These are phyloP conservation scores for Syrista parreyssii DNA, from an alignment of 2,888 invertebrate genomes.

Conservation along the genomic window DNA sequence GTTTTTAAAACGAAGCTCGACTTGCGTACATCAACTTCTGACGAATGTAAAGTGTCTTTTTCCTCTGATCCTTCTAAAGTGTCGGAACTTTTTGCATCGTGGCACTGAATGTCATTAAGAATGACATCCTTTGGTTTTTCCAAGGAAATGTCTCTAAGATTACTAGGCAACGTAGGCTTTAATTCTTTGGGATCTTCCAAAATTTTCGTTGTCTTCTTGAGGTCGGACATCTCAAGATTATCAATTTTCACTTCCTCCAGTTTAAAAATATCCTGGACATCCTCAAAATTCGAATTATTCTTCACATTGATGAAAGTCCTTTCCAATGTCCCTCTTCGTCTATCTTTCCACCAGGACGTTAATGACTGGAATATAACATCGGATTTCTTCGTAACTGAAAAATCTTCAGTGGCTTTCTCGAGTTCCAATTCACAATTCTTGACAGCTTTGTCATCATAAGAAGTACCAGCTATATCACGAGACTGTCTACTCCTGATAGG, in stretches of 20 bases:
- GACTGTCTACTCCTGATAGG: not conserved
- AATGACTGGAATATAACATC: not conserved
- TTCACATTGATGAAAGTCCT: not conserved
- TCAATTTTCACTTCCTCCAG: not conserved
- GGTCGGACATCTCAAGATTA: not conserved
- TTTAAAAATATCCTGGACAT: not conserved
- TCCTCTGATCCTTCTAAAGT: not conserved
- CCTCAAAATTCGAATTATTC: not conserved
- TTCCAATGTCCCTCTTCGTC: not conserved
- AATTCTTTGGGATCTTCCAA: not conserved
- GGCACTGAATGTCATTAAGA: not conserved
- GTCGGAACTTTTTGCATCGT: not conserved
- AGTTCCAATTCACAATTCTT: not conserved
- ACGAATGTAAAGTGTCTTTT: not conserved
- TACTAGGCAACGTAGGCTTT: not conserved
- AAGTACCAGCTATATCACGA: not conserved
- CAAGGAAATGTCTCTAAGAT: not conserved
- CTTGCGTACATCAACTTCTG: not conserved
- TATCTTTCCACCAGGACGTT: not conserved
- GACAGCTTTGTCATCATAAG: not conserved
- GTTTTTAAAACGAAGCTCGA: not conserved
- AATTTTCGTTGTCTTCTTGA: not conserved
- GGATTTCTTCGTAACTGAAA: not conserved
- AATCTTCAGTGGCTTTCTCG: not conserved
- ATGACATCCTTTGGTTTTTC: not conserved